Evolutionary conservation across 2,113 vertebrate species (phyloP), one percentile per base, ranked within the genome.

Genomic region (Corythoichthys haematopterus): DNA sequence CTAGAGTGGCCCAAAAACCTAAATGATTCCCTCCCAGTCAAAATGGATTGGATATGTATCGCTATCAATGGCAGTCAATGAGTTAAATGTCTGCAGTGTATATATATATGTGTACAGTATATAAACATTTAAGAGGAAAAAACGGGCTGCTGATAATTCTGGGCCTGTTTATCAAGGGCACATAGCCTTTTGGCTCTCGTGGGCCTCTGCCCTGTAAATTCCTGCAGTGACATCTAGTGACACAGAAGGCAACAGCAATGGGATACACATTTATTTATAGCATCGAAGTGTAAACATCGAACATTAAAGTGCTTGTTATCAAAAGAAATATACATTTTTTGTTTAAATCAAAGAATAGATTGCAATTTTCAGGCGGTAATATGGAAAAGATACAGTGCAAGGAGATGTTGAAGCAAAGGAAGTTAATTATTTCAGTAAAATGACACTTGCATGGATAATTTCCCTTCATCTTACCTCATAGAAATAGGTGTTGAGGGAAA

Each of bases 211-310:
- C 43, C 37, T 60, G 14, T 40, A 60, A 46, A 46, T 46, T 28
- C 37, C 4, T 45, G 4, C 10, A 48, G 52, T 62, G 52, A 35
- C 38, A 20, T 28, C 57, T 11, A 64, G 53, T 15, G 55, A 2
- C 51, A n/a, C 3, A 37, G 8, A 51, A 20, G 10, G 10, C 15
- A 73, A 59, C 56, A 45, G 28, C 53, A 62, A 46, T 67, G 68
- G 62, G 59, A 51, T 75, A 55, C 70, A 84, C 79, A 76, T 91
- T 90, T 90, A 89, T 91, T 89, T 81, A 70, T 75, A 77, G 85
- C 80, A 86, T 79, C 48, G 76, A 77, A 77, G 74, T 13, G 50
- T 75, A 64, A 68, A 87, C 72, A 85, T 72, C 58, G 52, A 73
- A 68, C 65, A 82, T 76, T 84, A 88, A 92, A 89, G 88, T 89